Evolutionary conservation across 2,797 vertebrate species (phyloP).

Genomic region (Pipistrellus nathusii): DNA sequence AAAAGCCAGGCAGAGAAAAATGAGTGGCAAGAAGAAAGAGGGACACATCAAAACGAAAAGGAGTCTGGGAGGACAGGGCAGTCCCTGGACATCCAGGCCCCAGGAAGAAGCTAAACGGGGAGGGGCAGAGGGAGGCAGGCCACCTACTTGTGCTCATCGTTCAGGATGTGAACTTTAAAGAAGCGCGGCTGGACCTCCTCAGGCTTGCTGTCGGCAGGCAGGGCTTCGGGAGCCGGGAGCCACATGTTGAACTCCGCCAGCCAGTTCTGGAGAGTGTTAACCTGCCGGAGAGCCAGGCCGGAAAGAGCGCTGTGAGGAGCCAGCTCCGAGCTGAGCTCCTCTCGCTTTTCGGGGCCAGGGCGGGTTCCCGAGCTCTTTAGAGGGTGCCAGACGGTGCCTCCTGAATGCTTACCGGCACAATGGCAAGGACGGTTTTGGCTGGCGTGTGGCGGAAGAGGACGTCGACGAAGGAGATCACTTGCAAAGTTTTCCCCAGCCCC

Average conservation of each 20-base stretch:
- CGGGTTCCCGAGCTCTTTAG: background rate
- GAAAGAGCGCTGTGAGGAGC: conserved; percentile 53
- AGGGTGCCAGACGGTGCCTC: background rate
- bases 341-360: background rate
- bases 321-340: background rate
- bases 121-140: background rate
- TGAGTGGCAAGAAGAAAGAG: background rate
- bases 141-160: conserved; percentile 98
- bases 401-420: conserved; percentile 95
- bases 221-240: conserved; percentile 94
- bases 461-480: conserved; percentile 99
- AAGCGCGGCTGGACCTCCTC: conserved; percentile 90
- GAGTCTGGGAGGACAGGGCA: background rate
- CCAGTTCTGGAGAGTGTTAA: conserved; percentile 99
- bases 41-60: background rate
- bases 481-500: conserved; percentile 98
- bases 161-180: conserved; percentile 98
- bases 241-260: conserved; percentile 98
- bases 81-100: too few relatives aligned
- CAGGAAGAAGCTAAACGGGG: background rate
- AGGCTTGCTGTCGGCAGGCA: conserved; percentile 92
- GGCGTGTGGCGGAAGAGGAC: conserved; percentile 96
- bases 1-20: background rate
- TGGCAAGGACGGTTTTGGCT: conserved; percentile 97
- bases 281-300: conserved; percentile 87